Base-by-base conservation (phyloP, 2,113 vertebrate genomes). In the Elachura formosa region DNA sequence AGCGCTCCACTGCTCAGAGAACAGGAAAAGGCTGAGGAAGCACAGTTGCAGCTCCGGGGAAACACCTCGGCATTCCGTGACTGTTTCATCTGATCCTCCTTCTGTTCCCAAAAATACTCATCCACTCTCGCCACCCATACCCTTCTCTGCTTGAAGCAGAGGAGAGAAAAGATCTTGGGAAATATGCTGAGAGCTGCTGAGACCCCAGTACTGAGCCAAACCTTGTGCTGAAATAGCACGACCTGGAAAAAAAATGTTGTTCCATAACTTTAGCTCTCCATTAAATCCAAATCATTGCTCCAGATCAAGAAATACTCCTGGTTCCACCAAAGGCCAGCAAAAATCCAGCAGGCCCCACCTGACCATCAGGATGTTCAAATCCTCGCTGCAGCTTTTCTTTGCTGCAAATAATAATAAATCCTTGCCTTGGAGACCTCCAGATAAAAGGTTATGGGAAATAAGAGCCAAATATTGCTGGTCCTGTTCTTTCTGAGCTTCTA, bases 41-140 rank as follows among this genome's bases (percentile, higher is more conserved):
- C 54, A n/a, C 33, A 78, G 14, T 1, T n/a, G 26, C 3, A 1
- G 77, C 63, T 75, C 82, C 34, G 68, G 71, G 31, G 69, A 67
- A 91, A 55, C 34, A 20, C 4, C 0, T 59, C 63, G 14, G 4
- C 0, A 0, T 64, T 87, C 78, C 3, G 4, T 43, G 43, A 28
- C 0, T 38, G 43, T 52, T 78, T 79, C 58, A 69, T 62, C 72
- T 56, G 54, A 40, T 76, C 45, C 1, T 3, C 58, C 36, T 92
- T 36, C 52, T 92, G 25, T 45, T 72, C 85, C 67, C 25, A 5
- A 71, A 87, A 79, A 4, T 29, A 49, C 18, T 20, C 41, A 23
- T 40, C 33, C 20, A 4, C 14, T 56, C 89, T 62, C 61, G 36
- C 40, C 55, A 29, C 63, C 38, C 34, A 36, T 6, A 34, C 17